Evolutionary conservation across 2,888 invertebrate species (phyloP), one percentile per base, ranked within the genome.

Genomic region (Nemoura dubitans): DNA sequence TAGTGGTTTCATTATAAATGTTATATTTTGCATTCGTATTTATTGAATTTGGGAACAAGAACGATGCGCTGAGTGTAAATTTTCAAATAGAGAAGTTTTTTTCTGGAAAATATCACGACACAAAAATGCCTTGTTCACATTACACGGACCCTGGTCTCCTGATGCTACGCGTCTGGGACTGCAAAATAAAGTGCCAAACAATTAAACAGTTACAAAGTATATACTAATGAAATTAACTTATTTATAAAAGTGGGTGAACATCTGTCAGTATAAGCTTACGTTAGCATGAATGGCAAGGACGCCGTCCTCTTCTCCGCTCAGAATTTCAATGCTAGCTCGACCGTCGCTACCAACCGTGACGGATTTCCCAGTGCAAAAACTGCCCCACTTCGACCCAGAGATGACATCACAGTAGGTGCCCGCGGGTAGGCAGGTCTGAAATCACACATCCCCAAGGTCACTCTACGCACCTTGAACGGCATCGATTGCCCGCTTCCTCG

Each of bases 401-500:
- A 97, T 96, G 27, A 98, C 93, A 91, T 98, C 97, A 90, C 98
- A 98, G 91, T 98, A 98, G 0, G 89, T 92, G 27, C 98, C 98
- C 83, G 94, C 92, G 0, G 96, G 95, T 43, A 97, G 92, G 87
- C 95, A 95, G 0, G 95, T 96, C 91, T 94, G 91, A 21, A 91
- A 86, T n/a, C n/a, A 82, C 3, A 82, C 59, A 59, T 59, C 5
- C 36, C 36, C 36, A 36, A 36, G 36, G 3, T 36, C 36, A 36
- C 36, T 59, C 1, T 14, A n/a, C 3, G 59, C 59, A 16, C n/a
- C 36, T 36, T 10, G 36, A 10, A 6, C 3, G 36, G 3, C 10
- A 36, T 36, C 36, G 36, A 36, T 36, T 36, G 36, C 36, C 36
- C 36, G 36, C 36, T 36, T 36, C 5, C 36, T 36, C 36, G 36